A percentile compares a stretch with the other conserved stretches of the same genome.
phyloP scores from a whole-genome alignment of 2,797 vertebrate species.

The Glossophaga mutica region DNA sequence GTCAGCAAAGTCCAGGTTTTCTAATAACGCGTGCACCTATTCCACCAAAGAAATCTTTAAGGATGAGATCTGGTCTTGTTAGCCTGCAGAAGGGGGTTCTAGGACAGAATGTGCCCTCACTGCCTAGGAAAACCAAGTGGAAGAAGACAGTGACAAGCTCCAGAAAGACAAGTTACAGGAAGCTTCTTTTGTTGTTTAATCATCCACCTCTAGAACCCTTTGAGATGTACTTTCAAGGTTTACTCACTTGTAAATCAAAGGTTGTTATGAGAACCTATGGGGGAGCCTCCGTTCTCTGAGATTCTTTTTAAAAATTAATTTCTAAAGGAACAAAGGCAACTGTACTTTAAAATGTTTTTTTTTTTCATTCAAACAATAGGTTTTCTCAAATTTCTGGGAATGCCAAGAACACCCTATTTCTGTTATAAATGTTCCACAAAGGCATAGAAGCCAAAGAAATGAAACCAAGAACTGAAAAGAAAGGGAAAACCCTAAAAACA shows the following conservation, averaged over 20 bases:
- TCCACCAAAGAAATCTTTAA: neutral
- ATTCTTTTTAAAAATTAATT: neutral
- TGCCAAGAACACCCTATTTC: conserved; percentile 14
- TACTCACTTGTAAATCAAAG: neutral
- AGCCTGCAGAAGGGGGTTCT: neutral
- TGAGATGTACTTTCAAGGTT: neutral
- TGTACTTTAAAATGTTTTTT: neutral
- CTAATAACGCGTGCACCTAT: neutral
- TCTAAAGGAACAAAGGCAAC: conserved; percentile 32
- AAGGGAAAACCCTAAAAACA: conserved; percentile 35
- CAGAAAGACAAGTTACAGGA: neutral
- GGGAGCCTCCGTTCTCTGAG: neutral
- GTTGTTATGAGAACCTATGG: neutral
- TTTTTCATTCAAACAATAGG: neutral
- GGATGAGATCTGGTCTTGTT: neutral
- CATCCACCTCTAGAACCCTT: neutral
- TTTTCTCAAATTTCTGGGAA: conserved; percentile 42
- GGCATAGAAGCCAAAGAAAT: neutral
- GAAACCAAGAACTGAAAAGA: conserved; percentile 50
- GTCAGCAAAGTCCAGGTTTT: neutral
- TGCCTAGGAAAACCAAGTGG: neutral
- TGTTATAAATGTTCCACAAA: conserved; percentile 9
- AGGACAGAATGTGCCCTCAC: neutral
- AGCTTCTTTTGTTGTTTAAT: neutral
- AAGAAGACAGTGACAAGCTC: neutral